Percentiles rank a stretch among this genome's conserved stretches.
These are phyloP conservation scores for Triops longicaudatus DNA, from an alignment of 1,140 invertebrate species.

Conservation along the genomic window DNA sequence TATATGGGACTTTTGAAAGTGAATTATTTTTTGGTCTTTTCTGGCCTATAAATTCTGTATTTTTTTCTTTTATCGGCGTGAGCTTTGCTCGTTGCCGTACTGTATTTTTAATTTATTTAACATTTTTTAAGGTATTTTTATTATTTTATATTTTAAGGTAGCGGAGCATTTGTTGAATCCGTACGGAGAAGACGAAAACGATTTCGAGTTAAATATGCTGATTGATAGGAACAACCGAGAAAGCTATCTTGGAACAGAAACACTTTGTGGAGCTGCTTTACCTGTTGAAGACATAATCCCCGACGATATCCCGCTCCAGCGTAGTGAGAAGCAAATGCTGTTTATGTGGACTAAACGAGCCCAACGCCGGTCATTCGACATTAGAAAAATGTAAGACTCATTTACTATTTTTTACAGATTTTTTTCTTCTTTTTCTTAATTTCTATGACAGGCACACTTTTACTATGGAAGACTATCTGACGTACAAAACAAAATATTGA, in stretches of 20 bases:
- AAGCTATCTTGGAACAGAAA: conserved; percentile 24
- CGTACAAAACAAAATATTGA: neutral
- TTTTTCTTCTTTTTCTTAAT: neutral
- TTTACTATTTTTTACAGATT: neutral
- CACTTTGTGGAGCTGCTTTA: neutral
- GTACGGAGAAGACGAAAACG: conserved; percentile 70
- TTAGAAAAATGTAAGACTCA: neutral
- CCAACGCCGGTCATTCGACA: neutral
- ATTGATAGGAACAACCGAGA: conserved; percentile 59
- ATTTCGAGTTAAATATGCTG: conserved; percentile 64
- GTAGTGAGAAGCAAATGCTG: neutral
- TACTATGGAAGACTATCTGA: neutral
- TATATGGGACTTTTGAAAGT: conserved; percentile 65
- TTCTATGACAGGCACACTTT: neutral
- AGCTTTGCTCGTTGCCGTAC: no score
- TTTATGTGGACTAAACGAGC: neutral
- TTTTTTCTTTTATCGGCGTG: no score
- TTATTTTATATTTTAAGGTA: conserved; percentile 48
- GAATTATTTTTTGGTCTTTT: no score
- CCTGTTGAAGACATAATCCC: neutral
- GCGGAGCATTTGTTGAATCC: conserved; percentile 62
- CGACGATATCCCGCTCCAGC: neutral
- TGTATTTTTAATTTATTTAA: neutral
- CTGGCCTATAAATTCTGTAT: no score
- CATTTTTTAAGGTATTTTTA: conserved; percentile 18